Percentiles rank a stretch among this genome's conserved stretches.
These are phyloP conservation scores for Tympanuchus pallidicinctus DNA, from an alignment of 2,113 vertebrate genomes.

Conservation along the genomic window DNA sequence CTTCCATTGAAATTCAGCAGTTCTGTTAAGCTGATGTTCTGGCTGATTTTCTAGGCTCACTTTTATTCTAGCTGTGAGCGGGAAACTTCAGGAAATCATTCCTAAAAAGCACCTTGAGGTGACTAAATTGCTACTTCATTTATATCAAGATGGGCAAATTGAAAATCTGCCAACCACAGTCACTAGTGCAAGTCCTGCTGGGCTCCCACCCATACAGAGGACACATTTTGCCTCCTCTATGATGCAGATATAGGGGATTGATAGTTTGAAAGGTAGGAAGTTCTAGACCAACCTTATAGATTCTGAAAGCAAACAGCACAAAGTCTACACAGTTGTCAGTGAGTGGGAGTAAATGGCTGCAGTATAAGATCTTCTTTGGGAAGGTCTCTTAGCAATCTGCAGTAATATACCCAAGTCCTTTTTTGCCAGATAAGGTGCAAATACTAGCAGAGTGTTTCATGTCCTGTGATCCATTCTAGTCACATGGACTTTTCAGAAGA, in stretches of 20 bases:
- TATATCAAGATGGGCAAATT: conserved; percentile 63
- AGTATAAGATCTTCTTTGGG: not conserved
- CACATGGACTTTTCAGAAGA: not conserved
- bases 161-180: conserved; percentile 60
- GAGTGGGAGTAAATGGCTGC: not conserved
- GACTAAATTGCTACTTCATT: conserved; percentile 66
- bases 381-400: not conserved
- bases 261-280: conserved; percentile 69
- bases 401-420: fast-evolving
- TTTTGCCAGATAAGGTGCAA: not conserved
- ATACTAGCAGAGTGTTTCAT: not conserved
- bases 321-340: not conserved
- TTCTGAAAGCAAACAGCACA: not conserved
- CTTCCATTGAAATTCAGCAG: conserved; percentile 36
- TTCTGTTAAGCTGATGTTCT: conserved; percentile 55
- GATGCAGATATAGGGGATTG: conserved; percentile 54
- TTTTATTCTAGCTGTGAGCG: conserved; percentile 67
- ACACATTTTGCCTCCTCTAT: conserved; percentile 55
- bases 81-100: conserved; percentile 66
- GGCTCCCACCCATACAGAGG: conserved; percentile 60
- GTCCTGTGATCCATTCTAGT: not conserved
- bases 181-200: conserved; percentile 66
- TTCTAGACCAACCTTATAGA: conserved; percentile 50
- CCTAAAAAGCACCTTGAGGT: conserved; percentile 64
- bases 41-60: conserved; percentile 72